phyloP scores from a whole-genome alignment of 2,888 invertebrate genomes.

The Rotaria macrura region DNA sequence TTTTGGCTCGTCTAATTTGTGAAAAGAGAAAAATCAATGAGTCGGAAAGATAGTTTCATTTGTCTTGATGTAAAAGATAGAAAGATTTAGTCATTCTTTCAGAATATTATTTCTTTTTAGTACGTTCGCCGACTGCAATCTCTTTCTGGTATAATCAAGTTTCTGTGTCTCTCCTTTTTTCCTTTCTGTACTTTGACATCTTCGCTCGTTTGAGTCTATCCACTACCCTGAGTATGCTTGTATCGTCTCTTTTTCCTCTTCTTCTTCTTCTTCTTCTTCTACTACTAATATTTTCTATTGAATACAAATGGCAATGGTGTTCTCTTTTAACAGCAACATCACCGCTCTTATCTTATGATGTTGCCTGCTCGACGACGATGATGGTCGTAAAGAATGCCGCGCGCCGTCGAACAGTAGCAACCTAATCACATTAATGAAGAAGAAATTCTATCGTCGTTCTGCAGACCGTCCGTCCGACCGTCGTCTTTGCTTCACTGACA shows the following conservation, averaged over 20 bases:
- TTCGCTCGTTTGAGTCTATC: neutral
- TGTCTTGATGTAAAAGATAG: neutral
- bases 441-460: neutral
- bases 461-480: neutral
- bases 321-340: neutral
- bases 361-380: neutral
- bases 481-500: neutral
- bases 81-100: neutral
- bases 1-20: neutral
- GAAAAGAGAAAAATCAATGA: neutral
- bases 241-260: conserved; percentile 3
- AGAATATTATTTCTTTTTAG: neutral
- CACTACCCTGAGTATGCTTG: neutral
- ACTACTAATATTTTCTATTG: neutral
- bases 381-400: neutral
- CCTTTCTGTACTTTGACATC: conserved; percentile 1
- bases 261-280: neutral
- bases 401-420: neutral
- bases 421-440: conserved; percentile 3
- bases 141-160: neutral
- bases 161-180: neutral
- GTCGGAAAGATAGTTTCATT: neutral
- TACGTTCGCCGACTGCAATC: neutral
- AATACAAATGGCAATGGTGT: neutral
- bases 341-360: neutral